These are phyloP conservation scores for Urocitellus parryii DNA, from an alignment of 2,113 vertebrate species.

Conservation along the genomic window DNA sequence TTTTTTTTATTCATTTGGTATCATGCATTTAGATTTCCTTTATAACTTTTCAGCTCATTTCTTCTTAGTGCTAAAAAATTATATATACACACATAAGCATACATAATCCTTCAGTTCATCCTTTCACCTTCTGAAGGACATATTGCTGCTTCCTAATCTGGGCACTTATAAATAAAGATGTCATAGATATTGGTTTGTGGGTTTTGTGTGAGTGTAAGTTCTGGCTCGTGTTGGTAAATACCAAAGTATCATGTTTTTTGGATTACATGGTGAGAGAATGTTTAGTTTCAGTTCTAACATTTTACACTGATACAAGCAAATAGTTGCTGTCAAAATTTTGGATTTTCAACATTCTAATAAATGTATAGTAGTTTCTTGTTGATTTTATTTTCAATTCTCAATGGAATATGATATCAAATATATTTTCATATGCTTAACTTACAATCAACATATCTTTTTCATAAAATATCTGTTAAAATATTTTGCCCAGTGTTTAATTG, in stretches of 20 bases:
- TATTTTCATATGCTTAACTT: background rate
- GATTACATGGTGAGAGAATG: background rate
- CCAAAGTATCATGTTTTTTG: background rate
- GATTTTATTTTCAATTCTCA: background rate
- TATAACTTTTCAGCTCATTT: background rate
- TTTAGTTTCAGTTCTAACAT: background rate
- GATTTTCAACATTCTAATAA: background rate
- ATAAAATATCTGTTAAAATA: background rate
- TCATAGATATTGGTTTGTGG: background rate
- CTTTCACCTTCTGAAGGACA: background rate
- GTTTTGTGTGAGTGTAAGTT: background rate
- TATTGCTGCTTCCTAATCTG: background rate
- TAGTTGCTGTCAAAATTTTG: no score
- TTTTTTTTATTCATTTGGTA: no score
- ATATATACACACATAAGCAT: background rate
- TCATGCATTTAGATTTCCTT: background rate
- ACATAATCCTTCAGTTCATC: no score
- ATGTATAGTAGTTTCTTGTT: background rate
- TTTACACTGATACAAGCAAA: background rate
- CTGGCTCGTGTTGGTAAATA: background rate
- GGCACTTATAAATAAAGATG: background rate
- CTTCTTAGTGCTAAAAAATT: no score
- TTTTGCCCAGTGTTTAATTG: background rate
- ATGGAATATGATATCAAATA: background rate
- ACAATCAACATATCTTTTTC: background rate